These are phyloP conservation scores for Punctoribates punctum DNA, from an alignment of 2,888 invertebrate genomes.

Conservation along the genomic window DNA sequence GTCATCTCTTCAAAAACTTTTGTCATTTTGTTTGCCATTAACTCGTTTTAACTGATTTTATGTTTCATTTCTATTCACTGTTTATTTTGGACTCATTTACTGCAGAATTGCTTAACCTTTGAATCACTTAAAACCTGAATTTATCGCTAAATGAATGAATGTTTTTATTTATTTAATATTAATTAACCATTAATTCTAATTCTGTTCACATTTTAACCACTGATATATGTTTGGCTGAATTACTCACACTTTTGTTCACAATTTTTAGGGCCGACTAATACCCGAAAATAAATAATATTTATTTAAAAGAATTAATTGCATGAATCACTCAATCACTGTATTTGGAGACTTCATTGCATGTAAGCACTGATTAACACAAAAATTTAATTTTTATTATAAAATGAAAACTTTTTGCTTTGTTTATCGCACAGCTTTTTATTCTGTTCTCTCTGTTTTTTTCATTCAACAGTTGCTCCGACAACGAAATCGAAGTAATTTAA, in stretches of 20 bases:
- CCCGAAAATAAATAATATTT: not conserved
- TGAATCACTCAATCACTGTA: conserved; percentile 6
- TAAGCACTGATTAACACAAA: not conserved
- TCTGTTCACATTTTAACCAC: not conserved
- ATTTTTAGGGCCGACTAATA: not conserved
- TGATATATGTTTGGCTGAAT: not conserved
- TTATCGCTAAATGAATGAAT: not conserved
- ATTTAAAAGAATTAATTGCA: conserved; percentile 22
- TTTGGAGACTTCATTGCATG: conserved; percentile 33
- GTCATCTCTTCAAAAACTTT: too few relatives aligned
- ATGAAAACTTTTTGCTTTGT: not conserved
- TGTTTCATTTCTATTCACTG: not conserved
- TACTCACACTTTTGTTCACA: not conserved
- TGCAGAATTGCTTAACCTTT: not conserved
- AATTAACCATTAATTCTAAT: not conserved
- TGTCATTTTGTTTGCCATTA: too few relatives aligned
- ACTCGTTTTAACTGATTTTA: not conserved
- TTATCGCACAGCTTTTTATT: not conserved
- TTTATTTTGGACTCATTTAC: not conserved
- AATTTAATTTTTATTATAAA: not conserved
- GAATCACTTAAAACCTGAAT: not conserved
- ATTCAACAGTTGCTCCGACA: conserved; percentile 25
- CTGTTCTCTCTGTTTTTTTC: not conserved
- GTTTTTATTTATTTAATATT: not conserved
- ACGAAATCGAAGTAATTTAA: conserved; percentile 11